These are phyloP conservation scores for Sula dactylatra DNA, from an alignment of 2,113 vertebrate species.

Conservation along the genomic window DNA sequence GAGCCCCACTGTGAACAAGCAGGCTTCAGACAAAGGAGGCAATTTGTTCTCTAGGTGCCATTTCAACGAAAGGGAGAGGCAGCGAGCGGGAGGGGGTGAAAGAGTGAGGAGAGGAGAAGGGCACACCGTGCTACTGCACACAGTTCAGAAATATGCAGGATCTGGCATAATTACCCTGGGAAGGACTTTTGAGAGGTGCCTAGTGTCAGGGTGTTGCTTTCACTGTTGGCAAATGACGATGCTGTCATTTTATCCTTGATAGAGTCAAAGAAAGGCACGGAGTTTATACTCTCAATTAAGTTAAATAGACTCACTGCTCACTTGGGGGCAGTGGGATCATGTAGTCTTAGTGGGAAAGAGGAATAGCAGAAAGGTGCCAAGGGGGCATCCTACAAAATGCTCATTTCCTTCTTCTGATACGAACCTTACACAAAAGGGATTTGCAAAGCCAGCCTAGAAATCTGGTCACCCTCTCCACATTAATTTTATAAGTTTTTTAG, in stretches of 20 bases:
- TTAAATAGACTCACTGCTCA: background rate
- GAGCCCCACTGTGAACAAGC: constrained; percentile 71
- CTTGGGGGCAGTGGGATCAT: background rate
- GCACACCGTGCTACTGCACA: background rate
- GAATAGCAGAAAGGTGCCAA: background rate
- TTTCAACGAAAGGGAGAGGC: constrained; percentile 39
- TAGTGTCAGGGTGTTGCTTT: background rate
- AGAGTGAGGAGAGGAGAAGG: background rate
- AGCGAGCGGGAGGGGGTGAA: background rate
- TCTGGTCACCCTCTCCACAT: background rate
- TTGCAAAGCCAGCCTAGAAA: background rate
- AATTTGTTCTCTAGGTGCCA: constrained; percentile 69
- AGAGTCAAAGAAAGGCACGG: background rate
- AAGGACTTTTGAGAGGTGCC: background rate
- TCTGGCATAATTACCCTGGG: background rate
- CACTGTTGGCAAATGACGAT: background rate
- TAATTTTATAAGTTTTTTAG: background rate
- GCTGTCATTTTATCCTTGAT: background rate
- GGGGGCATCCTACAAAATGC: background rate
- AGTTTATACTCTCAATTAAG: background rate
- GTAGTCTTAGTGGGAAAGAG: background rate
- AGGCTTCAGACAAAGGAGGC: constrained; percentile 72
- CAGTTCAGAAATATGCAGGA: constrained; percentile 14
- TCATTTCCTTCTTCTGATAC: background rate
- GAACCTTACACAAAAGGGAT: background rate